Evolutionary conservation across 2,888 invertebrate genomes (phyloP).

Genomic region (Parascotia fuliginaria): DNA sequence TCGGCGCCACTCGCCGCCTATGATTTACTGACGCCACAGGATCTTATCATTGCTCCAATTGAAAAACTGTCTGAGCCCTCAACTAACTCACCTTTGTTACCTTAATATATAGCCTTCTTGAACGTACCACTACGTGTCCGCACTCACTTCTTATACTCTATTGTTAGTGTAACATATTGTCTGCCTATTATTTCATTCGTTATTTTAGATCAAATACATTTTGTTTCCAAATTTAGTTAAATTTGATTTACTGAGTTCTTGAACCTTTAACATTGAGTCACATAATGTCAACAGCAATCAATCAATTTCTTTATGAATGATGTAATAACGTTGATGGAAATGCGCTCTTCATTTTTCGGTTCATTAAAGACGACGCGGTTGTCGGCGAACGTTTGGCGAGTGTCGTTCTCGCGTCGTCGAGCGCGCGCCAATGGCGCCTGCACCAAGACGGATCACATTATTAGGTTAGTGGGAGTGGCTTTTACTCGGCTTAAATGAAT

Average conservation of each 20-base stretch:
- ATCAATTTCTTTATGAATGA: not conserved
- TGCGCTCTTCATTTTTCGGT: not conserved
- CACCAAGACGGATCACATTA: slow-evolving; percentile 12
- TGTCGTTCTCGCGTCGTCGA: not conserved
- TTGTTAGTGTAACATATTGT: not conserved
- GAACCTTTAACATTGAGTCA: no score
- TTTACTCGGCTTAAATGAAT: slow-evolving; percentile 1
- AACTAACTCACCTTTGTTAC: slow-evolving; percentile 5
- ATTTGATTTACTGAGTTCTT: no score
- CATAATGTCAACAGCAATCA: no score
- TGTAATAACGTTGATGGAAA: not conserved
- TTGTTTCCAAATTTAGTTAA: not conserved
- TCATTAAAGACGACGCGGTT: no score
- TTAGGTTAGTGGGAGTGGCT: slow-evolving; percentile 3
- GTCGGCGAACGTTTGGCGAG: not conserved
- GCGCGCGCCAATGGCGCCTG: not conserved
- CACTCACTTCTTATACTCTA: not conserved
- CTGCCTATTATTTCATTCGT: not conserved
- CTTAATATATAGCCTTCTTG: not conserved
- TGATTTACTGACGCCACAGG: slow-evolving; percentile 8
- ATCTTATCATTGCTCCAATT: slow-evolving; percentile 11
- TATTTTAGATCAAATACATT: not conserved
- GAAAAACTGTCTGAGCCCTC: slow-evolving; percentile 9
- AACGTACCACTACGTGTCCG: not conserved
- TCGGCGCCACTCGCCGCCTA: not conserved